A percentile compares a stretch with the other conserved stretches of the same genome.
Conservation (phyloP, 2,888 invertebrate species). For the Serripes groenlandicus region DNA sequence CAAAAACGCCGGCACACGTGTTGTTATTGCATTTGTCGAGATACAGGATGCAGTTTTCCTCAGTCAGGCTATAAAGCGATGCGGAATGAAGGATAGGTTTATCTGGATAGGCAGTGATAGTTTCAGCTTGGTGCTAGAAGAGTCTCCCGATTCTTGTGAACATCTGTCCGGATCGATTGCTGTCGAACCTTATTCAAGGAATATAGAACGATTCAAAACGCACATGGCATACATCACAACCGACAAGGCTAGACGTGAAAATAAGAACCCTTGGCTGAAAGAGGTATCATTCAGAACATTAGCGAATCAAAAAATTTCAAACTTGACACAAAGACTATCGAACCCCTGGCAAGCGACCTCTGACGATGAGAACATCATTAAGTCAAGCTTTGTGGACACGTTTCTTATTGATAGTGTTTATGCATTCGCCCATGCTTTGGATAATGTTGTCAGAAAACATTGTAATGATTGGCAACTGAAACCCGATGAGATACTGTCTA, state of each 20-base stretch:
- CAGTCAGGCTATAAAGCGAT: conserved; percentile 67
- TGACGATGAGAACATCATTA: conserved; percentile 25
- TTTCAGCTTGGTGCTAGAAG: conserved; percentile 58
- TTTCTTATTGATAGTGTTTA: conserved; percentile 74
- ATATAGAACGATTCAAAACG: conserved; percentile 32
- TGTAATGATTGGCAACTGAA: conserved; percentile 46
- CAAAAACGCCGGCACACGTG: conserved; percentile 58
- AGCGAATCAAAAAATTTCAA: not conserved
- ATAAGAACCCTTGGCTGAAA: conserved; percentile 51
- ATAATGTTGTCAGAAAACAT: conserved; percentile 66
- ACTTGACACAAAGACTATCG: not conserved
- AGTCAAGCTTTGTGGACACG: conserved; percentile 62
- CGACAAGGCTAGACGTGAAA: not conserved
- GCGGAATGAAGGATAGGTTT: conserved; percentile 72
- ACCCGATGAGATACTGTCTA: conserved; percentile 23
- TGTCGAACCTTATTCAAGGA: conserved; percentile 47
- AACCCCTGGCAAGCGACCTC: not conserved
- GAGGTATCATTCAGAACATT: not conserved
- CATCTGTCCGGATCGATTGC: conserved; percentile 61
- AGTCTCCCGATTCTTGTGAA: conserved; percentile 58
- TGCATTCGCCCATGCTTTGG: conserved; percentile 74
- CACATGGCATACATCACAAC: conserved; percentile 20
- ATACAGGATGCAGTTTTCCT: conserved; percentile 73
- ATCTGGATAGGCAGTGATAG: conserved; percentile 83
- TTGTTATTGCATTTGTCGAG: conserved; percentile 81